phyloP scores from a whole-genome alignment of 2,888 invertebrate species.

The Endomychus coccineus region DNA sequence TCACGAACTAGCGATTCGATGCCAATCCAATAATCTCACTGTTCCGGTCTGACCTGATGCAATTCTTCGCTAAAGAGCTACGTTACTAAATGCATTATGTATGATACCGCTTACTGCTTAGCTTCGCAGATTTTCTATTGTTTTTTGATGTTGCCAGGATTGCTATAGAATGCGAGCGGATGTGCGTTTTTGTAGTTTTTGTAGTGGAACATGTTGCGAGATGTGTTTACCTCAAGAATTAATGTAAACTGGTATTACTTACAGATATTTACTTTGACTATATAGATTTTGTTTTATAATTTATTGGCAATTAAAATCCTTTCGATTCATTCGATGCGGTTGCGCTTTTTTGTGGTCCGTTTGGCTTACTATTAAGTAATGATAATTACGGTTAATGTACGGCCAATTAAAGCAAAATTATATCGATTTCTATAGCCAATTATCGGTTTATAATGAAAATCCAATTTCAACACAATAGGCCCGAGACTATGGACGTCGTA shows the following conservation, averaged over 20 bases:
- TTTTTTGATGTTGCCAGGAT: slow-evolving; percentile 32
- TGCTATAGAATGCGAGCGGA: slow-evolving; percentile 34
- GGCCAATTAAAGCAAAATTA: slow-evolving; percentile 6
- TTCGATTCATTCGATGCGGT: slow-evolving; percentile 5
- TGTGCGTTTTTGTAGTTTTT: slow-evolving; percentile 30
- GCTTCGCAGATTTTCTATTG: slow-evolving; percentile 39
- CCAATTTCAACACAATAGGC: slow-evolving; percentile 8
- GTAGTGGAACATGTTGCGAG: slow-evolving; percentile 23
- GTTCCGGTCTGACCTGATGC: slow-evolving; percentile 42
- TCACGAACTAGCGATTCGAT: slow-evolving; percentile 40
- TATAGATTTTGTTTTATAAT: slow-evolving; percentile 16
- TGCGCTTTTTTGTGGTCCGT: slow-evolving; percentile 8
- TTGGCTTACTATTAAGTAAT: slow-evolving; percentile 14
- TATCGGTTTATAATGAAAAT: slow-evolving; percentile 9
- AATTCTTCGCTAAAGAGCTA: slow-evolving; percentile 38
- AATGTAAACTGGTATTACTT: slow-evolving; percentile 29
- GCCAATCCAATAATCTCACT: slow-evolving; percentile 46
- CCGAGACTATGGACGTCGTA: too few relatives aligned
- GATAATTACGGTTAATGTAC: slow-evolving; percentile 10
- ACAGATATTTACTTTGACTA: slow-evolving; percentile 14
- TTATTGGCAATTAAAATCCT: slow-evolving; percentile 15
- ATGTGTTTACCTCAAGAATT: slow-evolving; percentile 30
- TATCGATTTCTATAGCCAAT: slow-evolving; percentile 13
- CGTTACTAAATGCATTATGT: slow-evolving; percentile 33
- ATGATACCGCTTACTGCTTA: slow-evolving; percentile 28